A percentile compares a stretch with the other conserved stretches of the same genome.
These are phyloP conservation scores for Echinometra lucunter DNA, from an alignment of 53 echinoderm and acorn worm genomes.

Conservation along the genomic window DNA sequence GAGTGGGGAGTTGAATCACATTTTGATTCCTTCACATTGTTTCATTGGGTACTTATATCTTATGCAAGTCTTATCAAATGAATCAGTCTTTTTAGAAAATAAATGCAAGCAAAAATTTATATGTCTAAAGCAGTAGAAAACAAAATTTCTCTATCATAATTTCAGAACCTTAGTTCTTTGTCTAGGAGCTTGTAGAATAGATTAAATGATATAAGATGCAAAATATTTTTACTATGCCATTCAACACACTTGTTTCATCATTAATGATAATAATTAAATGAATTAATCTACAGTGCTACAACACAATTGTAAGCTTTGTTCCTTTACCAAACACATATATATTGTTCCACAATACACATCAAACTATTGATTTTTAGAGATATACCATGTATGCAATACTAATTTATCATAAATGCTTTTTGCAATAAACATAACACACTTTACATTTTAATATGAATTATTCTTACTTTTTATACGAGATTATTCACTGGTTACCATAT, in stretches of 20 bases:
- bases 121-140: conserved; percentile 31
- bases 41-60: neutral
- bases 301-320: conserved; percentile 10
- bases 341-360: conserved; percentile 44
- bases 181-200: conserved; percentile 15
- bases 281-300: conserved; percentile 47
- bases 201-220: conserved; percentile 49
- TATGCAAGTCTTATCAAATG: neutral
- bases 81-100: neutral
- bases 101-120: neutral
- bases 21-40: neutral
- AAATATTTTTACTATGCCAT: conserved; percentile 13
- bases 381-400: conserved; percentile 32
- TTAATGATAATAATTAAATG: conserved; percentile 10
- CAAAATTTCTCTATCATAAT: neutral
- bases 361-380: conserved; percentile 40
- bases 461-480: neutral
- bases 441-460: conserved; percentile 49
- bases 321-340: conserved; percentile 52
- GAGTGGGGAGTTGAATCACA: neutral
- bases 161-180: conserved; percentile 41
- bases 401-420: conserved; percentile 35
- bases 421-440: conserved; percentile 52
- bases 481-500: conserved; percentile 52
- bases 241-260: neutral